Evolutionary conservation across 2,797 vertebrate genomes (phyloP), one percentile per base, ranked within the genome.

Genomic region (Pantherophis alleghaniensis): DNA sequence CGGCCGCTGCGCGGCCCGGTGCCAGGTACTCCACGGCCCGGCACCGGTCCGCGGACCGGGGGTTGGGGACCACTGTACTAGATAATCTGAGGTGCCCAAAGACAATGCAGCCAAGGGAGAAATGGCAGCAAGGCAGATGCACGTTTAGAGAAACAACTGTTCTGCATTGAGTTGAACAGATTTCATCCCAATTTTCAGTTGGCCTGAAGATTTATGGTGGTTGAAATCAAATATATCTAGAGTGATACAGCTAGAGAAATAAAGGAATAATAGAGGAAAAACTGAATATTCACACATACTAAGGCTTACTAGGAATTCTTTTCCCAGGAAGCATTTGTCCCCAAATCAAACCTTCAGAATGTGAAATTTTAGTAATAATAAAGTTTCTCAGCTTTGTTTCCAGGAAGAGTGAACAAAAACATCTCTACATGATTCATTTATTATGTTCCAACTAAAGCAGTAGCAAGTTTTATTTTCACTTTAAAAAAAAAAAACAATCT

Each of bases 401-500:
- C 26, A 7, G 63, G 87, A 90, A 94, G 6, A 0, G 61, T 51
- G 90, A 94, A 92, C 95, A 37, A 83, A 91, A 57, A 86, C 79
- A 63, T 0, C 9, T 59, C 89, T 26, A 13, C 37, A n/a, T 32
- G 59, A 4, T 1, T 93, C 5, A 89, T 26, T 90, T 90, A 86
- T 20, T 55, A 7, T 0, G 56, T 4, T 32, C 91, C 92, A 26
- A 92, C 22, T 56, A 28, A 63, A 79, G 42, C 2, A 90, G 91
- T 91, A 26, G 91, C 90, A 11, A 20, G 4, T 89, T 96, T 95
- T 87, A 0, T 95, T 97, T 97, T 97, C 90, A 1, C 61, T 95
- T 95, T 95, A 93, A 47, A 12, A 66, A 95, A 92, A 96, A 92
- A 96, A 96, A 63, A 11, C 10, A 96, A 90, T 95, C 96, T 96